phyloP scores from a whole-genome alignment of 2,113 vertebrate genomes.

The Tachysurus fulvidraco region DNA sequence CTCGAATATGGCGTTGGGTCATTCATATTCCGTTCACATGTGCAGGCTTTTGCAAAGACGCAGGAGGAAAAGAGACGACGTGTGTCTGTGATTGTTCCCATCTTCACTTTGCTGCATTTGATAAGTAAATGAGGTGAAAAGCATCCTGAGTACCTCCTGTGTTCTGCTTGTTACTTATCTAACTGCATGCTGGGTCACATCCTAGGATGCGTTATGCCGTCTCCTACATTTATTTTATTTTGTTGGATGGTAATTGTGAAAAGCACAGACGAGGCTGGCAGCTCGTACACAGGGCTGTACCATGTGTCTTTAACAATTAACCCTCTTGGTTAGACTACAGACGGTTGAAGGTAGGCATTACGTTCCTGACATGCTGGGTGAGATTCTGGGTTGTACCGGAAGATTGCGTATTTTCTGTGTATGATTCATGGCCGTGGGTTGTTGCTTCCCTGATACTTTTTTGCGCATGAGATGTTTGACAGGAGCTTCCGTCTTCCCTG shows the following conservation, averaged over 20 bases:
- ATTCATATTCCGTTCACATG: conserved; percentile 60
- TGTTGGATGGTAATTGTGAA: conserved; percentile 18
- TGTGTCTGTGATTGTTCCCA: conserved; percentile 35
- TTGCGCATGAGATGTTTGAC: conserved; percentile 44
- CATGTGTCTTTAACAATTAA: conserved; percentile 47
- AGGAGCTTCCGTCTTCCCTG: conserved; percentile 44
- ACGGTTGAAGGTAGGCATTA: conserved; percentile 35
- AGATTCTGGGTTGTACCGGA: conserved; percentile 36
- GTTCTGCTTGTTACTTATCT: conserved; percentile 41
- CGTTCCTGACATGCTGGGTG: conserved; percentile 18
- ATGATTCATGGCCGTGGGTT: conserved; percentile 60
- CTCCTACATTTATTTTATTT: conserved; percentile 27
- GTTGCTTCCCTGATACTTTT: conserved; percentile 50
- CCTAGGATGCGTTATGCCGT: conserved; percentile 21
- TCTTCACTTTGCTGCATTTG: conserved; percentile 40
- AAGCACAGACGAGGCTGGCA: conserved; percentile 37
- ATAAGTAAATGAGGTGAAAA: conserved; percentile 43
- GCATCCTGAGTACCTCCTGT: conserved; percentile 32
- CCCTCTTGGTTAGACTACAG: conserved; percentile 11
- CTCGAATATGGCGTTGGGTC: conserved; percentile 58
- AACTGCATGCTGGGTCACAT: conserved; percentile 35
- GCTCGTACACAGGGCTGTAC: conserved; percentile 25
- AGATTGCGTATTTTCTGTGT: conserved; percentile 50
- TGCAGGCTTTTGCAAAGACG: conserved; percentile 52
- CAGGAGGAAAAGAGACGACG: conserved; percentile 48